Evolutionary conservation across 2,888 invertebrate genomes (phyloP).

Genomic region (Agrochola circellaris): DNA sequence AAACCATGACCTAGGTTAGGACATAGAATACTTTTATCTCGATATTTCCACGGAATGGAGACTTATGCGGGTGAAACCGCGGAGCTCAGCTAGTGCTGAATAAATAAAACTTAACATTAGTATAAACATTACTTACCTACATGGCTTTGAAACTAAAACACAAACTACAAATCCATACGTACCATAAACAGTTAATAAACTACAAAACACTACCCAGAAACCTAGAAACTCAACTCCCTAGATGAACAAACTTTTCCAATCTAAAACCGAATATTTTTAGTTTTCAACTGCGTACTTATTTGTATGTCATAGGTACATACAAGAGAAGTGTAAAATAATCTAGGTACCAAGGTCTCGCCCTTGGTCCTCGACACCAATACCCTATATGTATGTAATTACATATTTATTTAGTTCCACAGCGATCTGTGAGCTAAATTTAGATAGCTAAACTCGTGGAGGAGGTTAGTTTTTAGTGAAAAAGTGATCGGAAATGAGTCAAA

Average conservation of each 20-base stretch:
- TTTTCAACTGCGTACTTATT: constrained; percentile 38
- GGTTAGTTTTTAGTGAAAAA: background rate
- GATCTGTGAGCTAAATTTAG: constrained; percentile 61
- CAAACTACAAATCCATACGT: background rate
- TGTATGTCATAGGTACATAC: constrained; percentile 26
- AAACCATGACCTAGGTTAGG: too few relatives aligned
- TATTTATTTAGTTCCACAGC: constrained; percentile 66
- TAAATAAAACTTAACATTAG: too few relatives aligned
- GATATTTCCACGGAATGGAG: too few relatives aligned
- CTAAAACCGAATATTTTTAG: constrained; percentile 53
- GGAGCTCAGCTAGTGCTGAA: too few relatives aligned
- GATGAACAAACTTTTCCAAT: constrained; percentile 36
- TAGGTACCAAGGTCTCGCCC: constrained; percentile 74
- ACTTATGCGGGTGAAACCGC: too few relatives aligned
- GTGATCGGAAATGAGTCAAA: background rate
- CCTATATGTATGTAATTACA: constrained; percentile 80
- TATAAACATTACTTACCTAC: too few relatives aligned
- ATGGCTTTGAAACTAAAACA: background rate
- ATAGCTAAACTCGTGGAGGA: constrained; percentile 10
- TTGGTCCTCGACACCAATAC: constrained; percentile 72
- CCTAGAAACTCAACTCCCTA: background rate
- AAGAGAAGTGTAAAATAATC: constrained; percentile 70
- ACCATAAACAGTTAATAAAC: background rate
- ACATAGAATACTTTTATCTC: too few relatives aligned
- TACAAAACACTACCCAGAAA: background rate